phyloP scores from a whole-genome alignment of 1,140 invertebrate species.

The Zaprionus gabonicus region DNA sequence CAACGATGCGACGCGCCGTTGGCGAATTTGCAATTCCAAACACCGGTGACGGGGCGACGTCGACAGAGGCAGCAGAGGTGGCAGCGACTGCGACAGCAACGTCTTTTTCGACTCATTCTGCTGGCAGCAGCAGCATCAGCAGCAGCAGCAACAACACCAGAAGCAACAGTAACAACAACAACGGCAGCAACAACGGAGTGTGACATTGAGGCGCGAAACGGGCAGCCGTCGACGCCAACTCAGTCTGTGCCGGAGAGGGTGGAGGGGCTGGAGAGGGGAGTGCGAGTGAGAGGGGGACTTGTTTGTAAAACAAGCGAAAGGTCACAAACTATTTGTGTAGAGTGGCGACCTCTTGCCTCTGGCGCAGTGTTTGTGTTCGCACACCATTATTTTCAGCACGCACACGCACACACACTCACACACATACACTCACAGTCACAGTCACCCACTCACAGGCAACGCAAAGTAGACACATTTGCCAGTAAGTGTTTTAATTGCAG shows the following conservation, averaged over 20 bases:
- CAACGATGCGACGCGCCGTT: slow-evolving; percentile 66
- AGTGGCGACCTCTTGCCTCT: slow-evolving; percentile 66
- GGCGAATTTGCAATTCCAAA: slow-evolving; percentile 78
- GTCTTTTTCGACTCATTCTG: slow-evolving; percentile 41
- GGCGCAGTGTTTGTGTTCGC: slow-evolving; percentile 60
- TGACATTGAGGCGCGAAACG: slow-evolving; percentile 72
- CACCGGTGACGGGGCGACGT: slow-evolving; percentile 55
- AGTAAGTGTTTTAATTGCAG: slow-evolving; percentile 79
- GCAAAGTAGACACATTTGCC: slow-evolving; percentile 61
- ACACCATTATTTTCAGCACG: slow-evolving; percentile 58
- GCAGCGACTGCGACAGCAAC: slow-evolving; percentile 12
- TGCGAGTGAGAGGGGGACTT: slow-evolving; percentile 52
- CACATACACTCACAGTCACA: slow-evolving; percentile 16
- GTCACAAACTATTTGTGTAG: slow-evolving; percentile 81
- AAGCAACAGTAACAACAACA: slow-evolving; percentile 13
- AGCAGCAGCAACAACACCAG: slow-evolving; percentile 3
- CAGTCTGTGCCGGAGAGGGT: neutral
- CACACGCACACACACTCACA: slow-evolving; percentile 38
- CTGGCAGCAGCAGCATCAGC: slow-evolving; percentile 6
- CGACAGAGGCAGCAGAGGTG: neutral
- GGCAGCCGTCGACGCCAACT: slow-evolving; percentile 53
- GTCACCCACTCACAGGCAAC: slow-evolving; percentile 34
- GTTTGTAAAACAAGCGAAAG: slow-evolving; percentile 80
- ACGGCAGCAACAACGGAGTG: slow-evolving; percentile 34
- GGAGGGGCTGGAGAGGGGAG: neutral